These are phyloP conservation scores for Arion vulgaris DNA, from an alignment of 1,140 invertebrate genomes.

Conservation along the genomic window DNA sequence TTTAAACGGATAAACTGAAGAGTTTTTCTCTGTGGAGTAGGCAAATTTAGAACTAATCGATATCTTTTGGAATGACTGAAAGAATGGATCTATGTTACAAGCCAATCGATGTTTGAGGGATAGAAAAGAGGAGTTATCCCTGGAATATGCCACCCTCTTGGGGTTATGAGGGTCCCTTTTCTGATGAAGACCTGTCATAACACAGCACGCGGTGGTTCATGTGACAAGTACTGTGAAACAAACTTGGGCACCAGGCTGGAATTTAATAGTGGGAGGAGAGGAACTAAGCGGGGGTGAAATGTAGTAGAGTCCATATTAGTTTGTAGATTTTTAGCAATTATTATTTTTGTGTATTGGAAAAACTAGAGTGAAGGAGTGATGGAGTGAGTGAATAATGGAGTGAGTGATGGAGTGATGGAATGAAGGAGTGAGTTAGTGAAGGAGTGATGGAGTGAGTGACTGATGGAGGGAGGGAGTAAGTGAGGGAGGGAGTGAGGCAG, in stretches of 20 bases:
- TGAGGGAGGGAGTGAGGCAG: too few species aligned
- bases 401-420: too few species aligned
- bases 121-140: not conserved
- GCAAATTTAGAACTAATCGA: not conserved
- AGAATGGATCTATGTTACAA: not conserved
- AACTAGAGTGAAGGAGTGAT: too few species aligned
- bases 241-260: not conserved
- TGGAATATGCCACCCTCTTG: not conserved
- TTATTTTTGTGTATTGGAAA: too few species aligned
- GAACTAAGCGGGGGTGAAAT: not conserved
- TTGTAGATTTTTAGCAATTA: too few species aligned
- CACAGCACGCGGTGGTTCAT: conserved; percentile 7
- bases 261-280: not conserved
- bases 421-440: too few species aligned
- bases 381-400: too few species aligned
- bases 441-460: too few species aligned
- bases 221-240: not conserved
- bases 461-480: too few species aligned
- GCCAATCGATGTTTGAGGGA: not conserved
- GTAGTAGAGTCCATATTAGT: not conserved
- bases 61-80: not conserved
- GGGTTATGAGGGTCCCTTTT: not conserved
- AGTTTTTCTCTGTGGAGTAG: not conserved
- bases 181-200: conserved; percentile 9
- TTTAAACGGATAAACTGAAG: not conserved